Conservation (phyloP, 2,113 vertebrate genomes). For the Actenoides hombroni region DNA sequence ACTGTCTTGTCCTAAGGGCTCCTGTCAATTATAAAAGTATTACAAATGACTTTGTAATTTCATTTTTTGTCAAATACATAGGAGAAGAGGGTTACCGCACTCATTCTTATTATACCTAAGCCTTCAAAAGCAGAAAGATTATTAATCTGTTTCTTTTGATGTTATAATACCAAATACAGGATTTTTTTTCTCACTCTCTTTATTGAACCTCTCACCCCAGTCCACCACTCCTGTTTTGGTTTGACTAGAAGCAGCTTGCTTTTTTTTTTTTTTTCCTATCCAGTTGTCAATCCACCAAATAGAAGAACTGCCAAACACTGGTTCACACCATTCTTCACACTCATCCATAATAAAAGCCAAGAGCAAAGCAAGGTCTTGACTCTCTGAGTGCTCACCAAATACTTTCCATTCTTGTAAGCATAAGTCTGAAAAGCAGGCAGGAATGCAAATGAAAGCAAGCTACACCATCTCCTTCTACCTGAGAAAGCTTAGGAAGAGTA, state of each 20-base stretch:
- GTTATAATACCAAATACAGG: no score
- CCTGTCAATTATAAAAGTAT: not conserved
- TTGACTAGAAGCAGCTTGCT: rapidly evolving
- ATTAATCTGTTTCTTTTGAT: not conserved
- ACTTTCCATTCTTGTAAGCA: not conserved
- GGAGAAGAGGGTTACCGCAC: not conserved
- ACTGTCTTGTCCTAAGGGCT: not conserved
- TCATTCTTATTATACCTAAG: not conserved
- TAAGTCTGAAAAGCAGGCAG: not conserved
- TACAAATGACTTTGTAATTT: not conserved
- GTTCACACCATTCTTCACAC: not conserved
- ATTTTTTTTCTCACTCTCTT: not conserved
- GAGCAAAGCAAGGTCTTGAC: not conserved
- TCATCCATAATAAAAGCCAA: not conserved
- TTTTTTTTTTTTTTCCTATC: not conserved
- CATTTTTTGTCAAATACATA: not conserved
- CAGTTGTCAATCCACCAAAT: not conserved
- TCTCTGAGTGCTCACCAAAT: not conserved
- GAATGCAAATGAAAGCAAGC: not conserved
- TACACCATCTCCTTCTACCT: not conserved
- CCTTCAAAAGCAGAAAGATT: not conserved
- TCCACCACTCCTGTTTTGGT: not conserved
- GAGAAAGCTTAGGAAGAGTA: not conserved
- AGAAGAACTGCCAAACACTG: not conserved
- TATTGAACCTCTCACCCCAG: not conserved